Evolutionary conservation across 2,113 vertebrate species (phyloP), one percentile per base, ranked within the genome.

Genomic region (Marmota monax): DNA sequence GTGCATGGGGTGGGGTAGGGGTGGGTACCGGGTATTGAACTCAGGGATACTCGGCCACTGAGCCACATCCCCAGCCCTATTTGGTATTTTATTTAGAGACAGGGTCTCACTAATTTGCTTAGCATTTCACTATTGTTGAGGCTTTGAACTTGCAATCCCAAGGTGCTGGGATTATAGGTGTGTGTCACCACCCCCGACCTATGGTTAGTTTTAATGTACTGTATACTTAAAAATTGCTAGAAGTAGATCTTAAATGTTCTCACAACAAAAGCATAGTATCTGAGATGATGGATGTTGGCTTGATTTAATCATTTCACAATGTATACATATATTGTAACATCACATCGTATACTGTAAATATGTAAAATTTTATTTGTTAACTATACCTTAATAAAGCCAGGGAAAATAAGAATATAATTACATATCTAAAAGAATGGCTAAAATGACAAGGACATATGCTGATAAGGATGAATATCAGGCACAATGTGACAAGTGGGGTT

Each of bases 381-480:
- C 25, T 63, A 10, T 27, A 63, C 23, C 23, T 34, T 84, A 67
- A 67, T 67, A 34, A 67, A 84, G 42, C 29, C 67, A 18, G 29
- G 29, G 63, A 77, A 96, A 90, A 94, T 74, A 58, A 96, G 29
- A 34, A 11, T 73, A 84, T 84, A 42, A 70, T 27, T 27, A 7
- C 70, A 86, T 13, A 90, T 9, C 18, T 84, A 88, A 53, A 29
- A 79, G 78, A 92, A 84, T 73, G 34, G n/a, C 51, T 88, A 56
- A 96, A 92, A 72, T 88, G 32, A 42, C 39, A 72, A 56, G 29
- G 73, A 51, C 39, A n/a, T 42, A 87, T 77, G 61, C 14, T 63
- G 13, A 29, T 70, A n/a, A 83, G 27, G 51, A 84, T 65, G n/a
- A 90, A 34, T 82, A 53, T 48, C 29, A 70, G 61, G 58, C 16